Percentiles rank a stretch among this genome's conserved stretches.
phyloP scores from a whole-genome alignment of 2,888 invertebrate species.

The Melikaiella ostensackeni region DNA sequence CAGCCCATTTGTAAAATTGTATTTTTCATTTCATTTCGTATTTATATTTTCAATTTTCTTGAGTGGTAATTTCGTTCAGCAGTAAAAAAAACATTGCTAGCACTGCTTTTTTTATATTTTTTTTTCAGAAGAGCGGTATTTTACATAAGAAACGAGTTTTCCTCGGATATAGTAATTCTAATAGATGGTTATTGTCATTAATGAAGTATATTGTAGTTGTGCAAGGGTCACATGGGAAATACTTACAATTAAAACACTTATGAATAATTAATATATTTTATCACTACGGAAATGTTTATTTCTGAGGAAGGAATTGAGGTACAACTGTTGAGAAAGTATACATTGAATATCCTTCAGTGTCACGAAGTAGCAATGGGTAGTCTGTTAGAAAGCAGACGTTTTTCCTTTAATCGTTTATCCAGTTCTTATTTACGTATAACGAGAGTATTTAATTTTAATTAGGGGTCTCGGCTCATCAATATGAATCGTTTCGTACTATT shows the following conservation, averaged over 20 bases:
- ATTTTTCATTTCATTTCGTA: neutral
- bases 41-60: neutral
- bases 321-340: constrained; percentile 4
- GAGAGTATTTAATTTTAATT: constrained; percentile 33
- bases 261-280: neutral
- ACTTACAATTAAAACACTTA: neutral
- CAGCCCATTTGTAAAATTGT: neutral
- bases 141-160: neutral
- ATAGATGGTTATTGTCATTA: neutral
- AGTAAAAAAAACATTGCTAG: neutral
- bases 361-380: constrained; percentile 21
- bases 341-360: constrained; percentile 26
- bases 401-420: constrained; percentile 31
- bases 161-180: neutral
- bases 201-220: neutral
- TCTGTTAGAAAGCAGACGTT: constrained; percentile 35
- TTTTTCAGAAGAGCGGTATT: neutral
- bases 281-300: neutral
- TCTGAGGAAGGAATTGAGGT: neutral
- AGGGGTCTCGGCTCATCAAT: constrained; percentile 32
- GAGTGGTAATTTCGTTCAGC: neutral
- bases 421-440: constrained; percentile 33
- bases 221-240: neutral
- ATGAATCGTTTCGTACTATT: constrained; percentile 30
- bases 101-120: neutral